Evolutionary conservation across 1,140 invertebrate genomes (phyloP).

Genomic region (Marisa cornuarietis): DNA sequence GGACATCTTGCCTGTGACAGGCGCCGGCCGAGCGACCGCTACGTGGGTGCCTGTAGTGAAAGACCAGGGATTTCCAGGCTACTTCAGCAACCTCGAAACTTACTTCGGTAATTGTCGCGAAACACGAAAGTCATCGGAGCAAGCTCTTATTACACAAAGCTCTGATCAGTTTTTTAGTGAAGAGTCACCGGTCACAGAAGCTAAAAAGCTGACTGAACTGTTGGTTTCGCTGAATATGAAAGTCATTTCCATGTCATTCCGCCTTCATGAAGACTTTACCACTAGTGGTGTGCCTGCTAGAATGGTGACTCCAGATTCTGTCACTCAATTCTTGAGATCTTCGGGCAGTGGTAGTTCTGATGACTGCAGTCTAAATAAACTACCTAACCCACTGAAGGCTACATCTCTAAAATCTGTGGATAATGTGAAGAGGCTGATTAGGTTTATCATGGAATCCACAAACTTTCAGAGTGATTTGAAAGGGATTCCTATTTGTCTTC

Average conservation of each 20-base stretch:
- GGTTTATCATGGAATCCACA: not conserved
- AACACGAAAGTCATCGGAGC: not conserved
- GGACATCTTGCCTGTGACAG: constrained; percentile 14
- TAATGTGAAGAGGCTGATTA: not conserved
- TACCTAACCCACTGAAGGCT: not conserved
- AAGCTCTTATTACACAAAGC: not conserved
- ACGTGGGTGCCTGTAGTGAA: constrained; percentile 4
- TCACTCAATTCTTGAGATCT: constrained; percentile 6
- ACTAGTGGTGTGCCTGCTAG: not conserved
- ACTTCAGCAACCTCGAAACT: constrained; percentile 8
- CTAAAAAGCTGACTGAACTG: not conserved
- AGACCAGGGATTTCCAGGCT: constrained; percentile 1
- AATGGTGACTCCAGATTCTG: constrained; percentile 10
- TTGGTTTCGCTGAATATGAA: constrained; percentile 17
- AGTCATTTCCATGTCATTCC: not conserved
- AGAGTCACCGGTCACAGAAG: not conserved
- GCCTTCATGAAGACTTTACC: constrained; percentile 3
- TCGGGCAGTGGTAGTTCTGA: not conserved
- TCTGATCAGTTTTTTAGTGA: not conserved
- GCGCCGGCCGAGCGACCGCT: not conserved
- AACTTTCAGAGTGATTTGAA: not conserved
- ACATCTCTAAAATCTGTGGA: constrained; percentile 8
- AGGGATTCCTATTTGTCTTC: constrained; percentile 12
- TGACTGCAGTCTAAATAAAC: constrained; percentile 1
- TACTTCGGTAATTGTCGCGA: not conserved